phyloP scores from a whole-genome alignment of 2,888 invertebrate genomes.

The Gastracanthus pulcherrimus region DNA sequence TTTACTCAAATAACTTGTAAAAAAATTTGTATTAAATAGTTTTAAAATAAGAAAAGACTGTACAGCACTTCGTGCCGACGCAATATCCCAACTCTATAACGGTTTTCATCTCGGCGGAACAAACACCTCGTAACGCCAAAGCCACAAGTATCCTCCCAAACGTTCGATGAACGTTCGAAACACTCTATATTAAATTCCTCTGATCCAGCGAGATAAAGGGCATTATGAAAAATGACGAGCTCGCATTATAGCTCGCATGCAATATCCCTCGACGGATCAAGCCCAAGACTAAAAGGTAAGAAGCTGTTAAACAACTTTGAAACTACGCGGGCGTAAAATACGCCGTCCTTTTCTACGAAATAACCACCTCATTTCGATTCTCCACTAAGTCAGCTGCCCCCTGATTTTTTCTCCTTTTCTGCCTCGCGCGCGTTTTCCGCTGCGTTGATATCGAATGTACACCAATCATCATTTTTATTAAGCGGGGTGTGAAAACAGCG shows the following conservation, averaged over 20 bases:
- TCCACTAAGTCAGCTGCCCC: not conserved
- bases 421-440: not conserved
- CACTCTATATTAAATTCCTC: conserved; percentile 38
- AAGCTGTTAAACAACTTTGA: too few species aligned
- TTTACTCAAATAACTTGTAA: too few species aligned
- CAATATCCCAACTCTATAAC: too few species aligned
- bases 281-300: too few species aligned
- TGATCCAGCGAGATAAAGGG: not conserved
- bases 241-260: not conserved
- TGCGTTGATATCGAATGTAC: not conserved
- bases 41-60: too few species aligned
- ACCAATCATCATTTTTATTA: not conserved
- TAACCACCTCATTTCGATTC: not conserved
- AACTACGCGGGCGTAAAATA: not conserved
- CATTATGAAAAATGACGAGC: conserved; percentile 43
- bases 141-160: not conserved
- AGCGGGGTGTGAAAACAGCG: not conserved
- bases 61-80: too few species aligned
- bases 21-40: too few species aligned
- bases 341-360: not conserved
- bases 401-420: not conserved
- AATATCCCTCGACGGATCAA: not conserved
- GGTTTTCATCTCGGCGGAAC: not conserved
- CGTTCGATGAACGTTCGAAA: not conserved
- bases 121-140: not conserved